phyloP scores from a whole-genome alignment of 2,113 vertebrate species.

The Synodontis membranacea region DNA sequence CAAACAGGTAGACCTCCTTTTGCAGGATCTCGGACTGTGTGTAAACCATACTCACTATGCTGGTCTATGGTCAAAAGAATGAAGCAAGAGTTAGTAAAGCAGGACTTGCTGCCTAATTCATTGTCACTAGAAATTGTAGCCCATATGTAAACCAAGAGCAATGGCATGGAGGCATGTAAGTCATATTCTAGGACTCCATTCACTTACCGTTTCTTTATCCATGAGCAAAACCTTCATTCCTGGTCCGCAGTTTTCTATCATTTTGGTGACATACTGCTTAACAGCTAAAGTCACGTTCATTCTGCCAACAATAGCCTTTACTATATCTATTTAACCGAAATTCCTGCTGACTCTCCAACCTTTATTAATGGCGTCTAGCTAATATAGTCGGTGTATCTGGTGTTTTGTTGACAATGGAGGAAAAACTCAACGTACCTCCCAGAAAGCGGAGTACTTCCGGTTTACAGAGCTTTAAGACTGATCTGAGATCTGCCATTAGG shows the following conservation, averaged over 20 bases:
- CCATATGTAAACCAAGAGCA: not conserved
- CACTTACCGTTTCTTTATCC: slow-evolving; percentile 91
- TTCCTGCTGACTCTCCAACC: not conserved
- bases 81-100: not conserved
- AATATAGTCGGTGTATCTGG: not conserved
- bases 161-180: not conserved
- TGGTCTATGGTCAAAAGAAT: slow-evolving; percentile 74
- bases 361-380: not conserved
- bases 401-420: slow-evolving; percentile 35
- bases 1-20: slow-evolving; percentile 95
- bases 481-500: slow-evolving; percentile 22
- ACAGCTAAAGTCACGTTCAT: slow-evolving; percentile 96
- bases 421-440: not conserved
- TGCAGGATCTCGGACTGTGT: slow-evolving; percentile 97
- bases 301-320: slow-evolving; percentile 38
- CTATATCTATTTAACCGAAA: not conserved
- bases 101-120: not conserved
- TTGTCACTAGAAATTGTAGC: not conserved
- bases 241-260: slow-evolving; percentile 94
- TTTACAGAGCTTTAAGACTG: not conserved
- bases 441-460: slow-evolving; percentile 40
- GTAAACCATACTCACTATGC: slow-evolving; percentile 93
- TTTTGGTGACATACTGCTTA: slow-evolving; percentile 91
- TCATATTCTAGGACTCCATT: not conserved
- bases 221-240: slow-evolving; percentile 97